A percentile compares a stretch with the other conserved stretches of the same genome.
Evolutionary conservation across 2,797 vertebrate genomes (phyloP).

Genomic region (Amblyraja radiata): DNA sequence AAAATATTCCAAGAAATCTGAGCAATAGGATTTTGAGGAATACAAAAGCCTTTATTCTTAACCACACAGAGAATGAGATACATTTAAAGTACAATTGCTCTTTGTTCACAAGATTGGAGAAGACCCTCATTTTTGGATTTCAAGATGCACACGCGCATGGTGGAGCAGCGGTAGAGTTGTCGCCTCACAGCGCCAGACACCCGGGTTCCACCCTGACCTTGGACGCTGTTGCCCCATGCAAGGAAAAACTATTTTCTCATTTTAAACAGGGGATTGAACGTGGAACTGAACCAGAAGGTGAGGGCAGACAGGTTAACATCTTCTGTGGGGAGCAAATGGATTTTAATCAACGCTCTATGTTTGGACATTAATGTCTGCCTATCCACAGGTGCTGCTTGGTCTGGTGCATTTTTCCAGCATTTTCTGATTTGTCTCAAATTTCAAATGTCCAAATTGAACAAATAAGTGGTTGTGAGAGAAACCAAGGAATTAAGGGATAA

Average conservation of each 20-base stretch:
- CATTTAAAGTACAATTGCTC: not conserved
- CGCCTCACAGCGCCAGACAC: too few relatives aligned
- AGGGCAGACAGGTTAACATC: not conserved
- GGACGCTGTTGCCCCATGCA: not conserved
- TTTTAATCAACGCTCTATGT: not conserved
- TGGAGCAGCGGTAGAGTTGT: not conserved
- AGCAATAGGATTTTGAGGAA: not conserved
- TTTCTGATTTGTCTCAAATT: constrained; percentile 8
- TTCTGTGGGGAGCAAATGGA: not conserved
- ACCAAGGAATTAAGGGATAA: not conserved
- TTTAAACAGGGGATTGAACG: not conserved
- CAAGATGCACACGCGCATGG: not conserved
- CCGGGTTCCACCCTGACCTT: too few relatives aligned
- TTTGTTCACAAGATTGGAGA: not conserved
- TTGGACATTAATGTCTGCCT: not conserved
- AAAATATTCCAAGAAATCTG: not conserved
- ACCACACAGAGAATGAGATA: not conserved
- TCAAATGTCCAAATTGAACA: not conserved
- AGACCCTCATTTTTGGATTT: not conserved
- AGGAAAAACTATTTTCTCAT: too few relatives aligned
- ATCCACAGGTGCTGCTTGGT: not conserved
- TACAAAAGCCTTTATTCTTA: not conserved
- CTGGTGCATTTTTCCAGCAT: not conserved
- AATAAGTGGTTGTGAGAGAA: constrained; percentile 8
- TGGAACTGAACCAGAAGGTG: not conserved